A percentile compares a stretch with the other conserved stretches of the same genome.
phyloP scores from a whole-genome alignment of 2,113 vertebrate species.

The Procavia capensis region DNA sequence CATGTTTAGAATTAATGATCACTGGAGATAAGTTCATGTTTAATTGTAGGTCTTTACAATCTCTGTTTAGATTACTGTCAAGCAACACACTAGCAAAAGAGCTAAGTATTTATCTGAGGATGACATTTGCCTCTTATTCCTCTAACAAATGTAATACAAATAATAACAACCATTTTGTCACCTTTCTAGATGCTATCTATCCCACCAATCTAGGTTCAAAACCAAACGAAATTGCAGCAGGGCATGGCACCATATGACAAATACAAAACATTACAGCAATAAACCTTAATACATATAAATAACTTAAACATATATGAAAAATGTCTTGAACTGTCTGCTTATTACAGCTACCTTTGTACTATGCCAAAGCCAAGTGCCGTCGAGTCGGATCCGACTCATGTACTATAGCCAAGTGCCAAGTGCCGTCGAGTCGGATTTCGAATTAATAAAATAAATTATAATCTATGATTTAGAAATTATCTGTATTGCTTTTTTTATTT shows the following conservation, averaged over 20 bases:
- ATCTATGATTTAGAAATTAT: neutral
- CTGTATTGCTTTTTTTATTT: neutral
- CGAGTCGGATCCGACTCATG: no score
- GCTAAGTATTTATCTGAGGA: neutral
- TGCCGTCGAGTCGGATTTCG: no score
- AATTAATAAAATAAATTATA: neutral
- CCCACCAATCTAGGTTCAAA: slow-evolving; percentile 5
- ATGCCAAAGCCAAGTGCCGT: no score
- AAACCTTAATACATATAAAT: neutral
- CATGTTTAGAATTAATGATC: slow-evolving; percentile 60
- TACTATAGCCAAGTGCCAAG: no score
- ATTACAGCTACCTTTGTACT: neutral
- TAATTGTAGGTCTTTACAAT: neutral
- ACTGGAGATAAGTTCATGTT: neutral
- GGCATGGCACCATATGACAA: neutral
- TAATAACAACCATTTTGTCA: neutral
- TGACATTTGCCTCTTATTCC: neutral
- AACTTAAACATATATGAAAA: neutral
- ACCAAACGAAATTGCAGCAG: neutral
- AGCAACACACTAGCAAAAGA: neutral
- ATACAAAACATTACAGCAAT: neutral
- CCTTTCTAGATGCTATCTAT: neutral
- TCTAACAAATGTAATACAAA: neutral
- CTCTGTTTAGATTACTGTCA: neutral
- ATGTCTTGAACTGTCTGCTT: neutral